Conservation (phyloP, 2,888 invertebrate genomes). For the Leptogaster cylindrica region DNA sequence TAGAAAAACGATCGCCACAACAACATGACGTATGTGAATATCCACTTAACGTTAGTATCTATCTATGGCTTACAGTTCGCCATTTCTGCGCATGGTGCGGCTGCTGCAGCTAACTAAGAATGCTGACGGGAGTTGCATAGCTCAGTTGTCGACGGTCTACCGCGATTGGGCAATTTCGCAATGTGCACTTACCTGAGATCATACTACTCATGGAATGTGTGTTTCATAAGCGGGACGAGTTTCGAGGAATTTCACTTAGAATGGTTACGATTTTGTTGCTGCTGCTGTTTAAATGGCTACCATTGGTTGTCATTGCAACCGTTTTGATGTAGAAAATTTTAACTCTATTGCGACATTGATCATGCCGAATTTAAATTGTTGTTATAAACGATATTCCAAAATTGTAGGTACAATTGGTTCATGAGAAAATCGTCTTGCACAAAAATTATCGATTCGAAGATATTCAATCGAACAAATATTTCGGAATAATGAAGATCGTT, state of each 20-base stretch:
- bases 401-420: too few relatives aligned
- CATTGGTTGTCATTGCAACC: too few relatives aligned
- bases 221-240: constrained; percentile 20
- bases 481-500: too few relatives aligned
- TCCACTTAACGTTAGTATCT: not conserved
- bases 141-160: constrained; percentile 4
- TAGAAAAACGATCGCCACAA: not conserved
- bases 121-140: too few relatives aligned
- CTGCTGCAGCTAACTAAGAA: not conserved
- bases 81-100: not conserved
- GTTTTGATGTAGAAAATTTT: too few relatives aligned
- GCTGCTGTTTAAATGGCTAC: not conserved
- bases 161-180: constrained; percentile 14
- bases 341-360: too few relatives aligned
- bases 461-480: too few relatives aligned
- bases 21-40: not conserved
- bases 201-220: not conserved
- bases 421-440: too few relatives aligned
- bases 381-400: too few relatives aligned
- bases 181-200: constrained; percentile 15
- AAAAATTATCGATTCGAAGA: too few relatives aligned
- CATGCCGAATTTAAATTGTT: too few relatives aligned
- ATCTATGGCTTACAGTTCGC: not conserved
- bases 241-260: constrained; percentile 16
- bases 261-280: not conserved